Base-by-base conservation (phyloP, 1,140 invertebrate species). In the Zaprionus lachaisei region DNA sequence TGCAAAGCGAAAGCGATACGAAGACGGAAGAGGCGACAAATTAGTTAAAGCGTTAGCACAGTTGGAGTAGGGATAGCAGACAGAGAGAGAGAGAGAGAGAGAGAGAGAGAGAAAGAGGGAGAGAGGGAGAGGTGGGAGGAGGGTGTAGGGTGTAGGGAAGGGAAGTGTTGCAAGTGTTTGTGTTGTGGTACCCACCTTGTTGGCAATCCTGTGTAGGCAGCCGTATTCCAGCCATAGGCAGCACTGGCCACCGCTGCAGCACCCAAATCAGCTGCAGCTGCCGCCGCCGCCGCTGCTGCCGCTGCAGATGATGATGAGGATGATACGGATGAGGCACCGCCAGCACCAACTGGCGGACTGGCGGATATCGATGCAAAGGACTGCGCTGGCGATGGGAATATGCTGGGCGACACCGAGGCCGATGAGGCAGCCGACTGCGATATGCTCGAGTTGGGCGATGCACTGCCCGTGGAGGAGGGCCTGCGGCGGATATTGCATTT, bases 401-500 rank as follows among this genome's bases (percentile, higher is more conserved):
- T 89, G 62, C 83, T 91, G 37, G 92, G 92, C 26, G 92, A 92
- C 5, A 91, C 86, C 20, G 91, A 92, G 28, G 92, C 87, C 20
- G 92, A 92, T 7, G 91, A 92, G 20, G 86, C 81, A 0, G 87
- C 87, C 71, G 91, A 92, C 17, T 90, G 91, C 34, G 73, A 76
- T 61, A 90, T 79, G 69, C 90, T 92, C 15, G 92, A 92, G 37
- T 92, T 92, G 17, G 92, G 84, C 44, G 92, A 92, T 17, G 80
- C 90, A n/a, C 90, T 92, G 47, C 92, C 92, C 11, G 92, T 92
- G 26, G 92, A 92, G 38, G 92, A 92, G 60, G 60, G 92, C 78
- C 71, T 92, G 92, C 57, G 89, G 81, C 70, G 92, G 92, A 84
- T 92, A 92, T 72, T 89, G 87, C 72, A 92, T 85, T 76, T 92